These are phyloP conservation scores for Spea multiplicata DNA, from an alignment of 2,113 vertebrate species.

Conservation along the genomic window DNA sequence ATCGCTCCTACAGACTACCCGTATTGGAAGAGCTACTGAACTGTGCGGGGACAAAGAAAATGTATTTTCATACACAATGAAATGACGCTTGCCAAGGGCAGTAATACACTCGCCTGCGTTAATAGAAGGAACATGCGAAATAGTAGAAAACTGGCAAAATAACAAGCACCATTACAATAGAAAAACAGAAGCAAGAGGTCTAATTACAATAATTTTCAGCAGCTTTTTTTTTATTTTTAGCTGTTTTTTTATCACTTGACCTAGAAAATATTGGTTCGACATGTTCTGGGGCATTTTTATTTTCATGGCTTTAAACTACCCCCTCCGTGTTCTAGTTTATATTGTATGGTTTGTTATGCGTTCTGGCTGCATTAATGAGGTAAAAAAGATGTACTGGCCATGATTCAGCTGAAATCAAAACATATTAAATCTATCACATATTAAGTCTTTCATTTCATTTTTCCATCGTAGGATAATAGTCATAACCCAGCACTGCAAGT, in stretches of 20 bases:
- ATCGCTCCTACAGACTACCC: conserved; percentile 5
- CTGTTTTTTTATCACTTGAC: not conserved
- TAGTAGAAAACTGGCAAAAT: conserved; percentile 19
- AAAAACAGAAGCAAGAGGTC: not conserved
- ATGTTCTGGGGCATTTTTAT: no score
- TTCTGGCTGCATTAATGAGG: no score
- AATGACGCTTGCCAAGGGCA: conserved; percentile 25
- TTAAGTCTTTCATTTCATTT: no score
- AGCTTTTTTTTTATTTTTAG: conserved; percentile 1
- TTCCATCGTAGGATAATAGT: no score
- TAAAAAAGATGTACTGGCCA: no score
- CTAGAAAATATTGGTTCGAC: not conserved
- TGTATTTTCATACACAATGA: conserved; percentile 35
- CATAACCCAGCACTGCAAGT: no score
- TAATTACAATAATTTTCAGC: not conserved
- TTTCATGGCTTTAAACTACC: no score
- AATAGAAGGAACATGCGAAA: conserved; percentile 30
- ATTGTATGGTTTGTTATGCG: no score
- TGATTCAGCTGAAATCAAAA: no score
- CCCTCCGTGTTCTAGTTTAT: no score
- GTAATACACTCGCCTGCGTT: not conserved
- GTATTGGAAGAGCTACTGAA: conserved; percentile 13
- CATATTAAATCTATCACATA: no score
- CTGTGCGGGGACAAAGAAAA: conserved; percentile 26
- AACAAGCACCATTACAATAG: conserved; percentile 9